Conservation (phyloP, 2,888 invertebrate species). For the Drosophila borborema region DNA sequence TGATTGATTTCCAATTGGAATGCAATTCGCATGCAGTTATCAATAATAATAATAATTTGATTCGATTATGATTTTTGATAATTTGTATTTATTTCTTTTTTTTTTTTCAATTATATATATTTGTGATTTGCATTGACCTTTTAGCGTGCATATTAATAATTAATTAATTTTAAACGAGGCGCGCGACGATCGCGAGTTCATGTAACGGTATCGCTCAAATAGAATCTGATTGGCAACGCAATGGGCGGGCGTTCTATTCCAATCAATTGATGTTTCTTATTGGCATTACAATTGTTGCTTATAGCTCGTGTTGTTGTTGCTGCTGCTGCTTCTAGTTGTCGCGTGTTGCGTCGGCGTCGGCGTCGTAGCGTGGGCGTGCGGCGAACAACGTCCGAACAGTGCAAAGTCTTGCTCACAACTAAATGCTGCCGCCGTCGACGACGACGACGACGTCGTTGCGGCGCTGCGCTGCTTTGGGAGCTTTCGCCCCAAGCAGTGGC, state of each 20-base stretch:
- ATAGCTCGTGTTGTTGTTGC: slow-evolving; percentile 17
- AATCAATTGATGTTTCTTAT: slow-evolving; percentile 33
- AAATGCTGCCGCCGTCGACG: slow-evolving; percentile 43
- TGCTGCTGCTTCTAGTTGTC: slow-evolving; percentile 32
- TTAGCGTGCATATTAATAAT: slow-evolving; percentile 49
- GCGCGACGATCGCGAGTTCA: slow-evolving; percentile 49
- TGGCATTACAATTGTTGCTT: slow-evolving; percentile 33
- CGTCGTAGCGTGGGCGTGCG: slow-evolving; percentile 49
- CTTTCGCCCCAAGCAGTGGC: slow-evolving; percentile 33
- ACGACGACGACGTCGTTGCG: slow-evolving; percentile 20
- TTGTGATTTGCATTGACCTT: slow-evolving; percentile 51
- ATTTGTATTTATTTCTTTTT: slow-evolving; percentile 29
- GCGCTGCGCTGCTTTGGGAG: slow-evolving; percentile 47
- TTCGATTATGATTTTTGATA: slow-evolving; percentile 4
- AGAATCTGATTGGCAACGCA: slow-evolving; percentile 36
- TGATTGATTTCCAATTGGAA: slow-evolving; percentile 15
- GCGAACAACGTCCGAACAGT: slow-evolving; percentile 73
- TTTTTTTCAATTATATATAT: slow-evolving; percentile 17
- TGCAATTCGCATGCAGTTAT: slow-evolving; percentile 38
- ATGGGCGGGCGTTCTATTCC: slow-evolving; percentile 12
- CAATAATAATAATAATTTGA: slow-evolving; percentile 44
- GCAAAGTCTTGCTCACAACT: slow-evolving; percentile 82
- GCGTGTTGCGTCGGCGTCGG: slow-evolving; percentile 51
- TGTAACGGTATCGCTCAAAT: slow-evolving; percentile 22
- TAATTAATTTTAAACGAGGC: slow-evolving; percentile 70